phyloP scores from a whole-genome alignment of 2,797 vertebrate genomes.

The Rhincodon typus region DNA sequence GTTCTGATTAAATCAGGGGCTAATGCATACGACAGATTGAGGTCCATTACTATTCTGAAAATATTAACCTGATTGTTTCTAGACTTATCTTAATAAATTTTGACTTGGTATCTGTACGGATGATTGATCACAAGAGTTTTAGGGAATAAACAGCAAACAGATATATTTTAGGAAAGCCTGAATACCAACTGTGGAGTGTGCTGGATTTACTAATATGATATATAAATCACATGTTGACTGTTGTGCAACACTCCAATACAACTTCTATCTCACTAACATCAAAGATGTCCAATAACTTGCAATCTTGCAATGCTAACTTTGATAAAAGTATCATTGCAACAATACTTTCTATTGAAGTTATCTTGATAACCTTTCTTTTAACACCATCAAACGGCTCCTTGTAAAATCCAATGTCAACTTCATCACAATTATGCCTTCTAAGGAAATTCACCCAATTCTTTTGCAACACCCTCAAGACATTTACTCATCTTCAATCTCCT shows the following conservation, averaged over 20 bases:
- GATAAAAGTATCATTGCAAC: neutral
- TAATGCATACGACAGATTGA: neutral
- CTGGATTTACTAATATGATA: neutral
- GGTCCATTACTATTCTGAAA: neutral
- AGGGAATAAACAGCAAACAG: neutral
- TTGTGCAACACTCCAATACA: neutral
- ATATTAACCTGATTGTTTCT: slow-evolving; percentile 11
- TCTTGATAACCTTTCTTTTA: neutral
- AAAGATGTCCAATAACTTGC: neutral
- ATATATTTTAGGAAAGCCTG: neutral
- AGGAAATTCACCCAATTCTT: neutral
- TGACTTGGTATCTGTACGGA: neutral
- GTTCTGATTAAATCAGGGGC: neutral
- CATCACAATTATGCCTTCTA: neutral
- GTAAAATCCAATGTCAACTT: neutral
- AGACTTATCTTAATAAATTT: neutral
- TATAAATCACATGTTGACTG: neutral
- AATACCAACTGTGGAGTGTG: neutral
- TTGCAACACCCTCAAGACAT: neutral
- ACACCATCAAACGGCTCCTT: neutral
- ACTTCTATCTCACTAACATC: neutral
- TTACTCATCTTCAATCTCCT: neutral
- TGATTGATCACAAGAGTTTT: neutral
- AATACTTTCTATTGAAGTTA: neutral
- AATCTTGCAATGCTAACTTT: neutral